Conservation (phyloP, 2,113 vertebrate species). For the Aldabrachelys gigantea region DNA sequence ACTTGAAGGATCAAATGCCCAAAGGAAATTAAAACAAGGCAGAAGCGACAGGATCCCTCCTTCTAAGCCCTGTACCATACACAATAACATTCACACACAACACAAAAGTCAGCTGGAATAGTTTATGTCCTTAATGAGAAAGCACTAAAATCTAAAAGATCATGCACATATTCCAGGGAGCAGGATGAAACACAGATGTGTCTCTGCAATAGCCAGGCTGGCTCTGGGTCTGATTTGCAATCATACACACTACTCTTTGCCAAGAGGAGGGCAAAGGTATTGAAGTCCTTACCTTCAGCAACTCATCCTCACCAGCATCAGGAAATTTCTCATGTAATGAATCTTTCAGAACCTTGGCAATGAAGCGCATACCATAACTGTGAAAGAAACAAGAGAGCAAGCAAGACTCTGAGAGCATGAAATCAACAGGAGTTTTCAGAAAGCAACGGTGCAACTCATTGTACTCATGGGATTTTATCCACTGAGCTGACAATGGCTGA, state of each 20-base stretch:
- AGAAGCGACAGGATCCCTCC: neutral
- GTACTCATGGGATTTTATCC: conserved; percentile 96
- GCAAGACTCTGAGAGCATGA: neutral
- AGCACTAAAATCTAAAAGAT: neutral
- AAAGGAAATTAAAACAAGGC: neutral
- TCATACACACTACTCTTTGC: neutral
- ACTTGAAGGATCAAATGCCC: neutral
- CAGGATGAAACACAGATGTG: neutral
- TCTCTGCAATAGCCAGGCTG: neutral
- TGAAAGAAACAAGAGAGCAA: conserved; percentile 2
- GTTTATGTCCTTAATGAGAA: neutral
- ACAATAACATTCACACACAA: neutral
- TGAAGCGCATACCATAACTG: conserved; percentile 96
- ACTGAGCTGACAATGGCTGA: conserved; percentile 91
- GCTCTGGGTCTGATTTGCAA: neutral
- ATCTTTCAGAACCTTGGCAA: conserved; percentile 95
- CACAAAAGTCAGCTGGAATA: neutral
- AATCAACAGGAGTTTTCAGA: neutral
- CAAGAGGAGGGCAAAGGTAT: neutral
- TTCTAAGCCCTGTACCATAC: neutral
- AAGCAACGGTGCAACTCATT: neutral
- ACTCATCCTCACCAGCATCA: conserved; percentile 94
- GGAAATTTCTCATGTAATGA: conserved; percentile 96
- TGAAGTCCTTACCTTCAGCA: conserved; percentile 88
- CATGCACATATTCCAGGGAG: neutral